These are phyloP conservation scores for Eidolon dupreanum DNA, from an alignment of 2,797 vertebrate species.

Conservation along the genomic window DNA sequence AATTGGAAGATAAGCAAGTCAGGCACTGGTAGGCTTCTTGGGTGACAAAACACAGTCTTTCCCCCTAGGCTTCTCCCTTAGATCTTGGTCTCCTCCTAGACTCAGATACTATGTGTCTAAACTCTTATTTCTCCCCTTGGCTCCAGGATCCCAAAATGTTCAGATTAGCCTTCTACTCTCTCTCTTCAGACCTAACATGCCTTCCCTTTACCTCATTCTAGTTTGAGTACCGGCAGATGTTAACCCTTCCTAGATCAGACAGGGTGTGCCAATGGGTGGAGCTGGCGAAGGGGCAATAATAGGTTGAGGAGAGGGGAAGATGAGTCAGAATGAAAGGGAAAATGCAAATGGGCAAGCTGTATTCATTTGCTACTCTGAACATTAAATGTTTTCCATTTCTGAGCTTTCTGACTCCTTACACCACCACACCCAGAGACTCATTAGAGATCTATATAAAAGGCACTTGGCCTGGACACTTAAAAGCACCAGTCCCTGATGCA, in stretches of 20 bases:
- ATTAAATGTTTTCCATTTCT: constrained; percentile 70
- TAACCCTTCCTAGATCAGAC: constrained; percentile 49
- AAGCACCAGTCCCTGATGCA: neutral
- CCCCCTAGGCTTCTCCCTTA: neutral
- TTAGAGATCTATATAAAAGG: constrained; percentile 5
- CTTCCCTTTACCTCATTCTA: constrained; percentile 26
- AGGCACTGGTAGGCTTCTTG: neutral
- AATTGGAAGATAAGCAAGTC: neutral
- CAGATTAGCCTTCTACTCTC: constrained; percentile 5
- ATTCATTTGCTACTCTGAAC: constrained; percentile 50
- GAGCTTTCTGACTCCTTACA: constrained; percentile 56
- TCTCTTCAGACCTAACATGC: neutral
- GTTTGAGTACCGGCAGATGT: constrained; percentile 16
- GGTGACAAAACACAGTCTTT: neutral
- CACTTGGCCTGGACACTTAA: neutral
- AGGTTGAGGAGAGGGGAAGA: constrained; percentile 80
- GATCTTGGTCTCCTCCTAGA: neutral
- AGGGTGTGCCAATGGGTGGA: constrained; percentile 65
- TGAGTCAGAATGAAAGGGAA: constrained; percentile 82
- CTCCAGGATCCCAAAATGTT: neutral
- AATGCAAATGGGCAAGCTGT: constrained; percentile 73
- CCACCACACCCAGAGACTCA: constrained; percentile 61
- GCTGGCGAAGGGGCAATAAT: constrained; percentile 46
- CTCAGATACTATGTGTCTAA: neutral
- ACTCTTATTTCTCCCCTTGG: neutral